phyloP scores from a whole-genome alignment of 2,888 invertebrate genomes.

The Podabrus alpinus region DNA sequence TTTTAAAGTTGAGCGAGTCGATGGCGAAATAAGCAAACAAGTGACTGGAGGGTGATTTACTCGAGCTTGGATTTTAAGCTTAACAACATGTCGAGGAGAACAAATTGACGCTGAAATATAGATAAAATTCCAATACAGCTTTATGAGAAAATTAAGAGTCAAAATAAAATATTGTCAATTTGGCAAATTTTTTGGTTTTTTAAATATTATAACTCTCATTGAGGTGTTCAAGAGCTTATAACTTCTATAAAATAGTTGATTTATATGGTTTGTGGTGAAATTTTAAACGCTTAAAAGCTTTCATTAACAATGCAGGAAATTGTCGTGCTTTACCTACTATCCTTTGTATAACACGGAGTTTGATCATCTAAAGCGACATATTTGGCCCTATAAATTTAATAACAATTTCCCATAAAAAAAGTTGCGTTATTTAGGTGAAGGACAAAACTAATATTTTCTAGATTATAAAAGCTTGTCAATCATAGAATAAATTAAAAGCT shows the following conservation, averaged over 20 bases:
- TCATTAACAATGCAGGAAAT: not conserved
- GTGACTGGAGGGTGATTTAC: not conserved
- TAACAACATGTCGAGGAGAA: not conserved
- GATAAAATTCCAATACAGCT: not conserved
- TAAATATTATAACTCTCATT: not conserved
- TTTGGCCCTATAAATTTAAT: not conserved
- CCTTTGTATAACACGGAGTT: not conserved
- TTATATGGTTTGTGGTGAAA: not conserved
- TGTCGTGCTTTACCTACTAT: not conserved
- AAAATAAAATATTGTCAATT: not conserved
- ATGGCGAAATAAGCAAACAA: not conserved
- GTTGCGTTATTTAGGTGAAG: not conserved
- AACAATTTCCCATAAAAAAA: not conserved
- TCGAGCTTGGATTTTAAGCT: not conserved
- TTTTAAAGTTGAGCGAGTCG: not conserved
- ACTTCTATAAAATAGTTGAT: not conserved
- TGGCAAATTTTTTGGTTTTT: not conserved
- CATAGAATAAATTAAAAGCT: not conserved
- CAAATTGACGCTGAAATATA: not conserved
- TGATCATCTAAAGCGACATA: not conserved
- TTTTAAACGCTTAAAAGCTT: not conserved
- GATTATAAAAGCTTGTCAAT: not conserved
- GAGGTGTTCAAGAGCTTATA: not conserved
- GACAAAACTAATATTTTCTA: not conserved
- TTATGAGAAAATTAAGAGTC: not conserved